Evolutionary conservation across 2,797 vertebrate species (phyloP), one percentile per base, ranked within the genome.

Genomic region (Hipposideros larvatus): DNA sequence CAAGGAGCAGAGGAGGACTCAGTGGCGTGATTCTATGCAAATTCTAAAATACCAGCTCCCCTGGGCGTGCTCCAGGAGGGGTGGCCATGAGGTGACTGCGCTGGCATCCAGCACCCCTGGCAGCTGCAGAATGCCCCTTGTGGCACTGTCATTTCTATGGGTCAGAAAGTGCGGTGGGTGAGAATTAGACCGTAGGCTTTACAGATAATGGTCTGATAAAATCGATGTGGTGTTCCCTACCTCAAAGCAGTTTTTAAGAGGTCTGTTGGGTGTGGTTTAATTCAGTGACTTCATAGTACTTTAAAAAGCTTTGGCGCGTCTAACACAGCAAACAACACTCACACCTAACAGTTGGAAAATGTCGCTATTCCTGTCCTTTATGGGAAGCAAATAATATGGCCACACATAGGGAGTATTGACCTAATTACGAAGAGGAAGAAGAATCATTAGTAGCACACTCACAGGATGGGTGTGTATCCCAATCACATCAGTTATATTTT

Each of bases 1-100:
- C 24, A 22, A 77, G 89, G n/a, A 34, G 66, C 31, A 4, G 61
- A 28, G 59, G 92, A n/a, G 59, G 94, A 37, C 34, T 48, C 51
- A 75, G 83, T 71, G 21, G 84, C 0, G 0, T 21, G 80, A 51
- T 31, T 53, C 10, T 61, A 0, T 10, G 15, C 7, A 19, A 6
- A 14, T 37, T 11, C 11, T 37, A 4, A 41, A 46, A 7, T 9
- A 4, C n/a, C 55, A 80, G 83, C 78, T 65, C 59, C 19, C 15
- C 95, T 48, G 18, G 61, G 57, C 41, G 1, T 0, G 37, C 95
- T 96, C 96, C 80, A 26, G 75, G 9, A 65, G 16, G 59, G 24
- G 37, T 71, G 70, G 22, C 73, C 77, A 94, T 95, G 89, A 87
- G 34, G 73, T 46, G 68, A 41, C 48, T 92, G 31, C 70, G 28